Base-by-base conservation (phyloP, 2,113 vertebrate genomes). In the Campylorhamphus procurvoides region DNA sequence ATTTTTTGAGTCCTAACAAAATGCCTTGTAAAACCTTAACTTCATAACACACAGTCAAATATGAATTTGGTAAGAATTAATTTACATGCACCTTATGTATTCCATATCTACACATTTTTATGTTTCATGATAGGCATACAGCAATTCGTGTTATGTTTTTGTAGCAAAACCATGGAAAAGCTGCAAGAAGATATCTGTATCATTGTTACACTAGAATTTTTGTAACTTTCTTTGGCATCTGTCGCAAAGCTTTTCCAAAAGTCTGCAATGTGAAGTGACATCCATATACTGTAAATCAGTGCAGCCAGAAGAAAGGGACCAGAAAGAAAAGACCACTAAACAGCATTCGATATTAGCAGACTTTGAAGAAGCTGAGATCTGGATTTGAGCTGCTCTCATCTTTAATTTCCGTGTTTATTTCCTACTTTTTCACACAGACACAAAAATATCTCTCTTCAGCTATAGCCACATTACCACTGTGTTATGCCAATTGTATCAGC, bases 391-490 rank as follows among this genome's bases (percentile, higher is more conserved):
- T 91, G 24, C 60, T 86, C 24, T 84, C 5, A 3, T 94, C n/a
- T 87, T 63, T 58, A 22, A 78, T 84, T 91, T 84, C 77, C 31
- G 1, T 46, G 25, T 53, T 83, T 79, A 79, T 93, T 87, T 96
- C 87, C 82, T 76, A 47, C 22, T 66, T 87, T 91, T 84, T 14
- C 46, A 28, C 64, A 40, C 25, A 74, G 56, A 47, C 39, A 71
- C 52, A 77, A 71, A 91, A 96, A 71, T 77, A 94, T 73, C 64
- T 80, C 5, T 3, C 31, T 91, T 83, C 52, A 63, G 33, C 87
- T 83, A 37, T 35, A 74, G 42, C 33, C 49, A n/a, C 64, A 27
- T 59, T 86, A 66, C 46, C 50, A 37, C 47, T 19, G 63, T 55
- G 35, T 44, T 84, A 47, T 94, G 78, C 79, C 87, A 89, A 27